Base-by-base conservation (phyloP, 2,797 vertebrate genomes). In the Pelobates cultripes region DNA sequence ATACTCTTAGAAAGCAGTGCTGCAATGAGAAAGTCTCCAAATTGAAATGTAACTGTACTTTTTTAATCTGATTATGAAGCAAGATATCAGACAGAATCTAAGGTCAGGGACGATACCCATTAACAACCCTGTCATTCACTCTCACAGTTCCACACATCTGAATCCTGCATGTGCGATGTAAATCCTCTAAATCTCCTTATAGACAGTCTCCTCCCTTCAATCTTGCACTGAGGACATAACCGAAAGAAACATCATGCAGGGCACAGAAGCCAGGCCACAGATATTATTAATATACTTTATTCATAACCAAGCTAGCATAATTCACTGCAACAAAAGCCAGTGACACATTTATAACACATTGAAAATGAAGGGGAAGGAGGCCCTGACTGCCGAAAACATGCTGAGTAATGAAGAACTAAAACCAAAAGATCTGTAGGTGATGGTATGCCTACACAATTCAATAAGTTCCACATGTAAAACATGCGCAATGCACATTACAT, bases 101-200 rank as follows among this genome's bases (percentile, higher is more conserved):
- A 28, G 28, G 28, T 28, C 28, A 28, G 28, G 28, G 28, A 28
- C 28, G 28, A 28, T 28, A 28, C 28, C 28, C 28, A 28, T 28
- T 28, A 28, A 71, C 44, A 66, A 73, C 70, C 64, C 17, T 76
- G 28, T 45, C 60, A 60, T 57, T 0, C 68, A 63, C 10, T 57
- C 17, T 70, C 64, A 67, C 41, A 71, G 69, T 66, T 40, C 40
- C 43, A 43, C 42, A 73, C 53, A 13, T 75, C 77, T 57, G 51
- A 43, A 17, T 17, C 68, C 43, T n/a, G 12, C 15, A 43, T 68
- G 72, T 3, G 41, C 51, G 61, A 76, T 67, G 55, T 68, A 84
- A 84, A 84, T 84, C 82, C 82, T 42, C 47, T 84, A 79, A 84
- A 84, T 84, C 82, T 80, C 70, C 82, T 84, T 84, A 80, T 42